Evolutionary conservation across 2,113 vertebrate genomes (phyloP).

Genomic region (Colossoma macropomum): DNA sequence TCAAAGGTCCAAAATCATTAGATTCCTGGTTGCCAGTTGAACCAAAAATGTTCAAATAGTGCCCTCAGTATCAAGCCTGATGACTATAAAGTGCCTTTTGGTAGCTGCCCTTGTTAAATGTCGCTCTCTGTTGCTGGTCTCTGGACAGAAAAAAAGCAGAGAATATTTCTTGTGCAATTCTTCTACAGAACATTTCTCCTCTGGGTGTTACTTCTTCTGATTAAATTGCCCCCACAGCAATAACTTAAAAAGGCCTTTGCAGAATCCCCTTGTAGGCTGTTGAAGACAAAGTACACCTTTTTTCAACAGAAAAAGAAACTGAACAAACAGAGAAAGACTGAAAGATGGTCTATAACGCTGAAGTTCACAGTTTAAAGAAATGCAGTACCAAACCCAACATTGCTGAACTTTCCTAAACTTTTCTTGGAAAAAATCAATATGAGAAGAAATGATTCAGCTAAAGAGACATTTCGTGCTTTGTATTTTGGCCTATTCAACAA

Average conservation of each 20-base stretch:
- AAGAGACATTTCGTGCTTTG: neutral
- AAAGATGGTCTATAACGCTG: neutral
- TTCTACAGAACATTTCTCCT: neutral
- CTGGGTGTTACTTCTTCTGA: neutral
- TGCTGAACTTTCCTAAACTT: neutral
- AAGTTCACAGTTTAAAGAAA: neutral
- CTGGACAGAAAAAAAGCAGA: neutral
- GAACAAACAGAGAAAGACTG: neutral
- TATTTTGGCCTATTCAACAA: neutral
- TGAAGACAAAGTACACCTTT: neutral
- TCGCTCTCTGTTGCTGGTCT: neutral
- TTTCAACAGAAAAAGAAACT: neutral
- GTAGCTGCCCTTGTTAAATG: neutral
- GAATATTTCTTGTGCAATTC: neutral
- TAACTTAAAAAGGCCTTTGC: constrained; percentile 3
- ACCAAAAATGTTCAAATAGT: neutral
- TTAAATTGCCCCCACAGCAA: neutral
- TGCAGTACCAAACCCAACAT: neutral
- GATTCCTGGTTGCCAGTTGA: neutral
- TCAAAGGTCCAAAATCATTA: neutral
- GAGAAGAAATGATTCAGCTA: neutral
- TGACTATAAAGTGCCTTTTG: neutral
- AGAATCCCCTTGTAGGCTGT: neutral
- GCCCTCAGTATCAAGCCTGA: neutral
- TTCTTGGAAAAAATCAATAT: neutral